Evolutionary conservation across 2,888 invertebrate genomes (phyloP), one percentile per base, ranked within the genome.

Genomic region (Rotaria macrura): DNA sequence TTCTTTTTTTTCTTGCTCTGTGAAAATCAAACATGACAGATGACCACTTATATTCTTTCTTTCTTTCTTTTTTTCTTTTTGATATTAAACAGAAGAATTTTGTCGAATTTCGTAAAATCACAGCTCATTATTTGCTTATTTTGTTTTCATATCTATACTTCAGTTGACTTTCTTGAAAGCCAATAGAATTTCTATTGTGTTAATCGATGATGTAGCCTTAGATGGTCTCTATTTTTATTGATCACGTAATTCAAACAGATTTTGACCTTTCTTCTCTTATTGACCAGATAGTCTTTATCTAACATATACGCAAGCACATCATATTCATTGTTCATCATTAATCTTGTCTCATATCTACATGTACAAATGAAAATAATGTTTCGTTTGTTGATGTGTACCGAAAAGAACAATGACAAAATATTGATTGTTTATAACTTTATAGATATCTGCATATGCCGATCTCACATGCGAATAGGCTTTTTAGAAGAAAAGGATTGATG

Each of bases 301-400:
- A 29, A 65, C 29, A 65, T 25, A 65, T 57, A 57, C 57, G n/a
- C 65, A 65, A 7, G 25, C 65, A 38, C 65, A 38, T 65, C 34
- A n/a, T 65, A 34, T 65, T 65, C 38, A 65, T 65, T 65, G 65
- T 65, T 65, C 34, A 65, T 65, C 65, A 65, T 65, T 65, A 65
- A 65, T 65, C 65, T 34, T 65, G 34, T 20, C 34, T 65, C 34
- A 14, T 14, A 65, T 34, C 65, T 12, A 65, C 17, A 6, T 7
- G 38, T 29, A 65, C 4, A 34, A 3, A 65, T 34, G 65, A 65
- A 65, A 65, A 65, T 65, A 65, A 34, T 65, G 34, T 65, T 65
- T 65, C 65, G 6, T 34, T 65, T 65, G 34, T 34, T 34, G 34
- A 65, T 14, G 20, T 65, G 14, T 65, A 20, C 38, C 20, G 38